Evolutionary conservation across 2,113 vertebrate species (phyloP), one percentile per base, ranked within the genome.

Genomic region (Gallinago undulata): DNA sequence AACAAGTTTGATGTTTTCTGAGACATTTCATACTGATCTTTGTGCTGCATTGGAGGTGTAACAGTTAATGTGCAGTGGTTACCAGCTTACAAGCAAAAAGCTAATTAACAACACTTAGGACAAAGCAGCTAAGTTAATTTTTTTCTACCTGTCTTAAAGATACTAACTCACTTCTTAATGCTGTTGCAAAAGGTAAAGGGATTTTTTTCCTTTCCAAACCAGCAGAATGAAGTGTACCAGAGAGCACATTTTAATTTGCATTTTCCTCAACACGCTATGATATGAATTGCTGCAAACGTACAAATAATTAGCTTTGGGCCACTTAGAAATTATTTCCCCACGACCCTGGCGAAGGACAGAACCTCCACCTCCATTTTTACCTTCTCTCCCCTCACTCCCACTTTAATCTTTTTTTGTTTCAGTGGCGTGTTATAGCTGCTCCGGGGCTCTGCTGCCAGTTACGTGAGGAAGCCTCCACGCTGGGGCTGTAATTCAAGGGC

Each of bases 21-120:
- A 78, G 91, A 57, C 77, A 66, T 78, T 94, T 95, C 93, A 77
- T 41, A 69, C 77, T 17, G 45, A 78, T 55, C 85, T 82, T 53
- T 84, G 93, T 19, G 35, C 75, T 2, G 17, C 2, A 4, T 0
- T 19, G 67, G 76, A 94, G 85, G 90, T 88, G 79, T 43, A 89
- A 64, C 7, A 64, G 94, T 67, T 95, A 94, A 94, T 19, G 28
- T 24, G 57, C 45, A 27, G 86, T 95, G 90, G 5, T 95, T 33
- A 76, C 19, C 68, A 56, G 31, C 83, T 22, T 14, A 41, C 24
- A 92, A 94, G 96, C 86, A 95, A 94, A 96, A 96, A 95, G 89
- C 95, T 96, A 88, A 96, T 88, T 84, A 96, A 93, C 57, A 81
- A 33, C 76, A 66, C 62, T 84, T 37, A 30, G 81, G 74, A 64